Percentiles rank a stretch among this genome's conserved stretches.
Conservation (phyloP, 2,797 vertebrate genomes). For the Poecilia picta region DNA sequence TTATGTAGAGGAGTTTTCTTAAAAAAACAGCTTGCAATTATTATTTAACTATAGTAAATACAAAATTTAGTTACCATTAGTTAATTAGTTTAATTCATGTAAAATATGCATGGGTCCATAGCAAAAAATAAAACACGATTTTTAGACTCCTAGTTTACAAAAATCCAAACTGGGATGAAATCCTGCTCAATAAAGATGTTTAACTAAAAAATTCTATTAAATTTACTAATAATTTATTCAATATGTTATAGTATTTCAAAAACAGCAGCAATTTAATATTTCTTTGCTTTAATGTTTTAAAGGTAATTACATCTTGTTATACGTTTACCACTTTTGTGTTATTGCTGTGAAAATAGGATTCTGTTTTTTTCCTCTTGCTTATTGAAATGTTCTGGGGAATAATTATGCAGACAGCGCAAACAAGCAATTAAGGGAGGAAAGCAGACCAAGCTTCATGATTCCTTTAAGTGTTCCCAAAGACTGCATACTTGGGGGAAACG, state of each 20-base stretch:
- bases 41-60: neutral
- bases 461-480: neutral
- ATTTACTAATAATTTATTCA: neutral
- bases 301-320: neutral
- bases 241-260: neutral
- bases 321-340: neutral
- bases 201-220: neutral
- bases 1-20: no score
- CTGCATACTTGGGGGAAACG: neutral
- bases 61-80: neutral
- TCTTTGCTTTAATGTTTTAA: constrained; percentile 2
- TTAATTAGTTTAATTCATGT: neutral
- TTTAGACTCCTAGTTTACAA: neutral
- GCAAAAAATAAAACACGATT: neutral
- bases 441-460: neutral
- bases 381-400: neutral
- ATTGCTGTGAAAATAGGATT: neutral
- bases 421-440: neutral
- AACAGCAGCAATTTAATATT: neutral
- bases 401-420: neutral
- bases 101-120: neutral
- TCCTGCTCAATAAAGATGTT: neutral
- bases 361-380: neutral
- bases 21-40: neutral
- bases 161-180: neutral